These are phyloP conservation scores for Sebastes taczanowskii DNA, from an alignment of 2,797 vertebrate species.

Conservation along the genomic window DNA sequence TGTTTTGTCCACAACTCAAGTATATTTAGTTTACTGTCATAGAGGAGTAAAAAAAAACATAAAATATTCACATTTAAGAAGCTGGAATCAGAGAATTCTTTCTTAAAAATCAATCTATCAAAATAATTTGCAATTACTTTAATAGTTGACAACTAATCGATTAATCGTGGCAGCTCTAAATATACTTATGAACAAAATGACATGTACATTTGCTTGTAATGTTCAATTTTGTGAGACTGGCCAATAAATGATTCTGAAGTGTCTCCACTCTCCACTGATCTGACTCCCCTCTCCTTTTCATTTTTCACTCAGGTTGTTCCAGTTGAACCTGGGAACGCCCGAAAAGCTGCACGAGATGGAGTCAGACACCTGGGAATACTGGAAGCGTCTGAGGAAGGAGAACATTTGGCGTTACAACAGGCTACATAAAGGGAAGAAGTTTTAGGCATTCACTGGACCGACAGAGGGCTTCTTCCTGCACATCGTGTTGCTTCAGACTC, in stretches of 20 bases:
- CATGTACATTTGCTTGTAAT: background rate
- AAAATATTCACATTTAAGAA: no score
- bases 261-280: background rate
- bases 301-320: constrained; percentile 85
- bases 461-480: background rate
- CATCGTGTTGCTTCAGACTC: background rate
- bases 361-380: constrained; percentile 82
- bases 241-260: background rate
- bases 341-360: constrained; percentile 87
- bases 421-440: constrained; percentile 84
- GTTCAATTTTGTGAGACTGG: background rate
- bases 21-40: no score
- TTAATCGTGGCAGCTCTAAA: no score
- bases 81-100: no score
- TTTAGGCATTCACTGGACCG: constrained; percentile 70
- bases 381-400: constrained; percentile 89
- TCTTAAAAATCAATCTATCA: no score
- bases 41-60: no score
- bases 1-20: no score
- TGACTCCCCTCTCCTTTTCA: background rate
- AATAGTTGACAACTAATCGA: no score
- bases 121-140: no score
- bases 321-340: constrained; percentile 84
- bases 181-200: background rate
- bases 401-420: constrained; percentile 89